phyloP scores from a whole-genome alignment of 1,140 invertebrate genomes.

The Scaptodrosophila lebanonensis region DNA sequence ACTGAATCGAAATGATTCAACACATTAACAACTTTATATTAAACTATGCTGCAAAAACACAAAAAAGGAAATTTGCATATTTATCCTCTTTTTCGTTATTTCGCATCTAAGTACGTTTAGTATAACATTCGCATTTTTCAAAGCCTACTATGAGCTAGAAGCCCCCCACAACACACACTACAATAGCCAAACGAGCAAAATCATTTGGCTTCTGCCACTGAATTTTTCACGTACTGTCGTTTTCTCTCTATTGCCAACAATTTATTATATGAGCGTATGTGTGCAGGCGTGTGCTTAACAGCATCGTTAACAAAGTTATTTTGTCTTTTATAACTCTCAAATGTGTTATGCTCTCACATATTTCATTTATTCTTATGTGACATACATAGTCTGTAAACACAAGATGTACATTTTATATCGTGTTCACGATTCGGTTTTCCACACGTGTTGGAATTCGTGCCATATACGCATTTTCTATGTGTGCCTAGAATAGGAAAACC shows the following conservation, averaged over 20 bases:
- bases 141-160: slow-evolving; percentile 60
- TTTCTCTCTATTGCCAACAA: slow-evolving; percentile 11
- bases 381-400: slow-evolving; percentile 47
- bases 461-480: slow-evolving; percentile 52
- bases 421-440: slow-evolving; percentile 14
- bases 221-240: slow-evolving; percentile 44
- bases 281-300: slow-evolving; percentile 60
- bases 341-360: slow-evolving; percentile 37
- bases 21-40: slow-evolving; percentile 69
- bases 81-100: slow-evolving; percentile 38
- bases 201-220: slow-evolving; percentile 55
- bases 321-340: slow-evolving; percentile 69
- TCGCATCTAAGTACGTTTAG: slow-evolving; percentile 14
- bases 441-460: slow-evolving; percentile 55
- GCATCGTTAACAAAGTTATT: slow-evolving; percentile 76
- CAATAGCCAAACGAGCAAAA: slow-evolving; percentile 5
- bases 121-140: slow-evolving; percentile 65
- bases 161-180: slow-evolving; percentile 5
- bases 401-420: slow-evolving; percentile 48
- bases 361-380: slow-evolving; percentile 45
- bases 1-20: slow-evolving; percentile 50
- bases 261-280: slow-evolving; percentile 35
- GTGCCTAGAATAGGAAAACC: slow-evolving; percentile 13
- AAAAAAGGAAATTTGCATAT: slow-evolving; percentile 52
- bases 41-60: slow-evolving; percentile 47